phyloP scores from a whole-genome alignment of 2,888 invertebrate genomes.

The Ichneumoninae sp. region DNA sequence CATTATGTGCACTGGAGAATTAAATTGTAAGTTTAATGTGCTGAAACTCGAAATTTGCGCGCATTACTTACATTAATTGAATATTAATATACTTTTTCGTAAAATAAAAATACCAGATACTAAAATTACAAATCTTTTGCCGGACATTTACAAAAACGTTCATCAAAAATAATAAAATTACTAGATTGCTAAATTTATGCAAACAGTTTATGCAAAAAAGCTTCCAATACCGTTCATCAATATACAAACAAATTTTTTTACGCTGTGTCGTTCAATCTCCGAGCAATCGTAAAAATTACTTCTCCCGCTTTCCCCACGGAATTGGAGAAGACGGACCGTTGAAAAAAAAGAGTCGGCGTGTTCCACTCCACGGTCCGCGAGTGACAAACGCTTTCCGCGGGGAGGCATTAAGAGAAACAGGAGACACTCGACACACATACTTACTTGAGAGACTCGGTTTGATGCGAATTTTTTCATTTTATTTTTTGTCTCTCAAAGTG shows the following conservation, averaged over 20 bases:
- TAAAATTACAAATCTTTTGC: too few relatives aligned
- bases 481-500: constrained; percentile 27
- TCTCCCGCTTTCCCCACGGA: neutral
- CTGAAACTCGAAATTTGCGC: too few relatives aligned
- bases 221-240: neutral
- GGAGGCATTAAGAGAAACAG: constrained; percentile 8
- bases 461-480: constrained; percentile 20
- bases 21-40: too few relatives aligned
- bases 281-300: constrained; percentile 42
- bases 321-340: constrained; percentile 17
- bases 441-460: neutral
- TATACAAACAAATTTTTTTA: neutral
- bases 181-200: too few relatives aligned
- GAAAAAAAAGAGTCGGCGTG: constrained; percentile 1
- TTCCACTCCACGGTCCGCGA: constrained; percentile 33
- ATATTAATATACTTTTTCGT: too few relatives aligned
- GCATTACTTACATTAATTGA: too few relatives aligned
- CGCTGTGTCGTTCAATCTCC: neutral
- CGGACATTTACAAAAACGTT: too few relatives aligned
- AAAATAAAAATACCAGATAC: too few relatives aligned
- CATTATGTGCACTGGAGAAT: too few relatives aligned
- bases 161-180: too few relatives aligned
- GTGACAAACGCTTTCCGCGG: constrained; percentile 58
- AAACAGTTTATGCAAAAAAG: too few relatives aligned
- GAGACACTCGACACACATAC: constrained; percentile 22